Evolutionary conservation across 2,888 invertebrate genomes (phyloP).

Genomic region (Acanthosoma haemorrhoidale): DNA sequence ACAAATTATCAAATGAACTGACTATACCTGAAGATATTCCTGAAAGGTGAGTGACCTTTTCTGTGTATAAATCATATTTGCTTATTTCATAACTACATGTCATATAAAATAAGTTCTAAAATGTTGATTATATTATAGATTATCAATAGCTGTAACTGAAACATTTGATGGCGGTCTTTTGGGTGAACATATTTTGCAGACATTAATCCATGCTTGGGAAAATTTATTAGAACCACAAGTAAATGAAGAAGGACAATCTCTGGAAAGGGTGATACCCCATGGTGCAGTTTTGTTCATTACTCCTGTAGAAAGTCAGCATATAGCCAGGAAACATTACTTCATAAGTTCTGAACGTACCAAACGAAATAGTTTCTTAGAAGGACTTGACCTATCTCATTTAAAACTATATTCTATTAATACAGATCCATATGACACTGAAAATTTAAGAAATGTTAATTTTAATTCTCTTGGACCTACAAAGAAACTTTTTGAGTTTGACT

Average conservation of each 20-base stretch:
- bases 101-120: background rate
- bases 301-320: slow-evolving; percentile 55
- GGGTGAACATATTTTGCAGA: slow-evolving; percentile 66
- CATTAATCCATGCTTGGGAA: slow-evolving; percentile 63
- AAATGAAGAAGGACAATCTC: slow-evolving; percentile 41
- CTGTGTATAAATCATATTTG: too few relatives aligned
- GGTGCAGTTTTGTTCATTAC: slow-evolving; percentile 59
- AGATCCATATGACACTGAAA: slow-evolving; percentile 66
- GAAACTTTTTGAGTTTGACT: slow-evolving; percentile 57
- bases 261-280: slow-evolving; percentile 56
- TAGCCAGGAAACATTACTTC: slow-evolving; percentile 52
- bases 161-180: slow-evolving; percentile 74
- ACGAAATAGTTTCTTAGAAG: slow-evolving; percentile 36
- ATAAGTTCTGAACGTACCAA: slow-evolving; percentile 40
- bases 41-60: slow-evolving; percentile 50
- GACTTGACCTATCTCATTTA: slow-evolving; percentile 44
- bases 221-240: slow-evolving; percentile 49
- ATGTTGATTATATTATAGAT: slow-evolving; percentile 41
- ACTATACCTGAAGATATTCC: slow-evolving; percentile 52
- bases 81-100: too few relatives aligned
- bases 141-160: slow-evolving; percentile 66
- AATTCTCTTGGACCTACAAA: slow-evolving; percentile 56
- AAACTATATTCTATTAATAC: slow-evolving; percentile 45
- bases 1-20: slow-evolving; percentile 58
- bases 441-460: slow-evolving; percentile 53